Base-by-base conservation (phyloP, 2,113 vertebrate species). In the Eclectus roratus region DNA sequence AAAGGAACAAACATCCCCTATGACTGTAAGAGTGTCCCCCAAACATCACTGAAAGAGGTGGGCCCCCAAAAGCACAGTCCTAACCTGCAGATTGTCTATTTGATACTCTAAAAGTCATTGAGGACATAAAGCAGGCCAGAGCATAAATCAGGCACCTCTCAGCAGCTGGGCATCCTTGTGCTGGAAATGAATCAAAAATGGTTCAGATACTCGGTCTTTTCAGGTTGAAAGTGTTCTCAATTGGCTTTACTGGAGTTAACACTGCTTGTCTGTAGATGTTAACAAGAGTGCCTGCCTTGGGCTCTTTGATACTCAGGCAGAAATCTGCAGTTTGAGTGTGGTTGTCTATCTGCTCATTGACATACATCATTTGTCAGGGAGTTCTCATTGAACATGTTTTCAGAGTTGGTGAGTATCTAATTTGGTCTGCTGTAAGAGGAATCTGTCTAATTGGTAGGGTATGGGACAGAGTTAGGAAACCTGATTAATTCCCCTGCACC, bases 241-340 rank as follows among this genome's bases (percentile, higher is more conserved):
- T 24, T 65, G 64, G 18, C 60, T 74, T 91, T 47, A 14, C 63
- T 73, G 2, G 53, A 77, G n/a, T 33, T 65, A 17, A 17, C 41
- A 85, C 49, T 37, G 20, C 53, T 53, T 70, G 31, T 14, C 4
- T 21, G 9, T 49, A 35, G 41, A 55, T 69, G 60, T 33, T 11
- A 39, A 2, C 14, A 25, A 29, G 33, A 85, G 47, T 39, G 16
- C 0, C 1, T 16, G 11, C 44, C 27, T 69, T 44, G 61, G 61
- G 43, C 0, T 0, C 35, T 44, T 70, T 6, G 10, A 47, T 69
- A 10, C 47, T 41, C 12, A 9, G 2, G 37, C 66, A 89, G 66
- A 9, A 18, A n/a, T 50, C 63, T 77, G 37, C 63, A 55, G 53
- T 61, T 47, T 17, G 25, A 39, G 47, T 52, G 28, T 55, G 50